phyloP scores from a whole-genome alignment of 2,888 invertebrate genomes.

The Euzophera pinguis region DNA sequence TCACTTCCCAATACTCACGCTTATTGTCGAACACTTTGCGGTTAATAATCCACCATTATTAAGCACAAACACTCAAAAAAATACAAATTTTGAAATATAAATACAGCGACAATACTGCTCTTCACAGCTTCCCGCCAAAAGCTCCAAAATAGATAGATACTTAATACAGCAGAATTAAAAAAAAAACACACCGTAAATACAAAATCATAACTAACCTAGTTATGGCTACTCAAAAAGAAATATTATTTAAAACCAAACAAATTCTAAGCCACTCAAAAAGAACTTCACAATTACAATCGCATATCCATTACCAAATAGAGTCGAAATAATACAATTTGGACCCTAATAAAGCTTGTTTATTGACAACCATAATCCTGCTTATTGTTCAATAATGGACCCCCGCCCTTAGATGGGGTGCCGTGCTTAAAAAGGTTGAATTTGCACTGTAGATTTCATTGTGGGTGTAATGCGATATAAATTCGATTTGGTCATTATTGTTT shows the following conservation, averaged over 20 bases:
- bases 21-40: no score
- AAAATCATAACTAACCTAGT: no score
- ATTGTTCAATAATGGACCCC: conserved; percentile 51
- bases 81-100: no score
- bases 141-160: no score
- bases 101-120: no score
- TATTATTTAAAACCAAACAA: not conserved
- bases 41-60: no score
- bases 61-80: no score
- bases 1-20: no score
- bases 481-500: conserved; percentile 6
- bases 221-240: no score
- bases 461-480: conserved; percentile 8
- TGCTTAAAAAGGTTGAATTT: not conserved
- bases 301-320: conserved; percentile 19
- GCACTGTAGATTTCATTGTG: conserved; percentile 14
- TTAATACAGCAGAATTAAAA: no score
- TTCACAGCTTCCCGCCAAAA: no score
- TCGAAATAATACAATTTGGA: conserved; percentile 25
- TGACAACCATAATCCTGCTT: conserved; percentile 46
- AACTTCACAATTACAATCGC: conserved; percentile 6
- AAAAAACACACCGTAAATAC: no score
- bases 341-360: conserved; percentile 29
- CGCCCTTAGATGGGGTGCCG: not conserved
- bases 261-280: not conserved